Evolutionary conservation across 2,113 vertebrate species (phyloP).

Genomic region (Tringa solitaria): DNA sequence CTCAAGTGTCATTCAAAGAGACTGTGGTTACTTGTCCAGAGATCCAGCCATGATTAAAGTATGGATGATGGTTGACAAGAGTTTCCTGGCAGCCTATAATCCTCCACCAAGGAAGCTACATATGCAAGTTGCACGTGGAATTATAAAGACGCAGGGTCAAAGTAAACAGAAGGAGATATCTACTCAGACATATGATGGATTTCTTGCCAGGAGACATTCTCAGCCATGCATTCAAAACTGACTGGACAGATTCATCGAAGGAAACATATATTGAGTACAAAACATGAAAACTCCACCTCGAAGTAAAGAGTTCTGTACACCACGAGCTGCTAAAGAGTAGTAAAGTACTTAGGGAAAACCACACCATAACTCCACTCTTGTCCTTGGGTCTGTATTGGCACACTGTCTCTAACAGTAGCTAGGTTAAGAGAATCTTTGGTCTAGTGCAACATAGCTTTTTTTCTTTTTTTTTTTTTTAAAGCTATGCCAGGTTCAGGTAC

Average conservation of each 20-base stretch:
- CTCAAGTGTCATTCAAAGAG: neutral
- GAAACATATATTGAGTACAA: neutral
- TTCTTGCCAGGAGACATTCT: neutral
- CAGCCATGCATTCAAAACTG: neutral
- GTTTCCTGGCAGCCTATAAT: neutral
- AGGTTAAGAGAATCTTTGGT: neutral
- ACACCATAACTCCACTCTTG: neutral
- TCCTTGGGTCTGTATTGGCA: neutral
- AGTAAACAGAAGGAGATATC: neutral
- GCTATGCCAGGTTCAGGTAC: neutral
- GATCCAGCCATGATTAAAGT: neutral
- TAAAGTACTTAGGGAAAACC: neutral
- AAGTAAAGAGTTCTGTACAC: neutral
- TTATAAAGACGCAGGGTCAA: neutral
- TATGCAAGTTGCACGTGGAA: neutral
- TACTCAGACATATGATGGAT: neutral
- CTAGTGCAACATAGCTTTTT: accelerated
- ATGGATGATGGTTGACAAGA: neutral
- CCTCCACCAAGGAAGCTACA: neutral
- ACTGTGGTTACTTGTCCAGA: neutral
- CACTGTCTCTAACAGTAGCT: neutral
- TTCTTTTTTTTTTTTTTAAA: neutral
- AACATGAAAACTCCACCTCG: neutral
- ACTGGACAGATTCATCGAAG: neutral
- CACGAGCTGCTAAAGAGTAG: neutral